Base-by-base conservation (phyloP, 2,113 vertebrate species). In the Sphyrna mokarran region DNA sequence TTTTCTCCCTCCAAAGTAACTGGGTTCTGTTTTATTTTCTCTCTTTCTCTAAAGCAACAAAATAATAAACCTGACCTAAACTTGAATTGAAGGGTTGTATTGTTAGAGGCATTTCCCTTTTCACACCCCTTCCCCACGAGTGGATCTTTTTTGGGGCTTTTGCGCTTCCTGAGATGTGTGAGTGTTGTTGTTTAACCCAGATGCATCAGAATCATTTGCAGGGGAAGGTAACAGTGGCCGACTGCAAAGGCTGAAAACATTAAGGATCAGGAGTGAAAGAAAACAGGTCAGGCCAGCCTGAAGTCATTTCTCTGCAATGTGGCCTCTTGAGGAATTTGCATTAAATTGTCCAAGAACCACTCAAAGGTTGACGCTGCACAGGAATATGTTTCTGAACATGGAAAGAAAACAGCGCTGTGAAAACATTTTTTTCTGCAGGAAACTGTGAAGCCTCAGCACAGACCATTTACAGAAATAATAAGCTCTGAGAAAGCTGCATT, bases 291-390 rank as follows among this genome's bases (percentile, higher is more conserved):
- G n/a, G 61, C 61, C 61, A 66, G 89, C 89, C 89, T 66, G 61
- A n/a, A 93, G 63, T 93, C 61, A 37, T 66, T 93, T 93, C 33
- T 93, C 33, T 22, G 89, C 61, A 16, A 37, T 18, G n/a, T 93
- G 16, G 61, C 89, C 89, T 68, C 89, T 37, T 93, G 89, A 68
- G 89, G 89, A 37, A 93, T 93, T 93, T 93, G 61, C 37, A 93
- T n/a, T 37, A 68, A 93, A 66, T 93, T 93, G 61, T 93, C 89
- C 89, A 93, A 93, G n/a, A 93, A 93, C 33, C 37, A 20, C n/a
- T 93, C 61, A 37, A 33, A 68, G 58, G n/a, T 93, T 93, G 18
- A 93, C 89, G 20, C 89, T 93, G 89, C 29, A 66, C 61, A 93
- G 89, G 61, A 93, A 93, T 93, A 93, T 66, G 89, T 33, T 63